Percentiles rank a stretch among this genome's conserved stretches.
Conservation (phyloP, 1,140 invertebrate genomes). For the Adoxophyes honmai region DNA sequence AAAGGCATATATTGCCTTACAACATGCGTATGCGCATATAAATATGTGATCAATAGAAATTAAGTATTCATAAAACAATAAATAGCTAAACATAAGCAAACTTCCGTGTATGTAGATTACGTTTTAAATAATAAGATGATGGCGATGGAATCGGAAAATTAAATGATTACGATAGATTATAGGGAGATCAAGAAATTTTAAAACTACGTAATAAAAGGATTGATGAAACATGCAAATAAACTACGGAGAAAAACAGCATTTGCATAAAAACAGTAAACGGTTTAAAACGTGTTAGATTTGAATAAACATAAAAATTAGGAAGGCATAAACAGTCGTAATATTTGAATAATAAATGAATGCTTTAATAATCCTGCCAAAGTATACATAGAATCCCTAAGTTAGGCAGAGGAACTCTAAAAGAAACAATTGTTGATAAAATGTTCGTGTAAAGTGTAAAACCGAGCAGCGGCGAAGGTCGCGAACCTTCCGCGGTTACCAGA, state of each 20-base stretch:
- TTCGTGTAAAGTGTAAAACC: conserved; percentile 1
- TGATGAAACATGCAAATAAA: too few species aligned
- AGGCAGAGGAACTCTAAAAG: background rate
- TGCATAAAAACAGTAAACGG: too few species aligned
- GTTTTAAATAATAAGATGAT: background rate
- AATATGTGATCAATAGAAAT: background rate
- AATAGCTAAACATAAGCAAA: background rate
- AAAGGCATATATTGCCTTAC: background rate
- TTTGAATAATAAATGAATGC: too few species aligned
- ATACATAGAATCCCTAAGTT: too few species aligned
- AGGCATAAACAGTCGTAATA: too few species aligned
- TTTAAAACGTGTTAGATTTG: too few species aligned
- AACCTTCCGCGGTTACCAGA: conserved; percentile 45
- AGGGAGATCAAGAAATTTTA: too few species aligned
- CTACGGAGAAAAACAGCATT: too few species aligned
- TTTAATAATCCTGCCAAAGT: too few species aligned
- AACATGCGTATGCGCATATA: background rate
- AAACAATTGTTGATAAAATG: conserved; percentile 1
- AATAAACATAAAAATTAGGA: too few species aligned
- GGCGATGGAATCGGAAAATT: background rate
- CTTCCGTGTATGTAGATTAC: background rate
- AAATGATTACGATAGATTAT: background rate
- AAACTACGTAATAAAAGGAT: too few species aligned
- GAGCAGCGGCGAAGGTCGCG: conserved; percentile 31
- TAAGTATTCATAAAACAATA: background rate